Evolutionary conservation across 2,797 vertebrate species (phyloP).

Genomic region (Eidolon dupreanum): DNA sequence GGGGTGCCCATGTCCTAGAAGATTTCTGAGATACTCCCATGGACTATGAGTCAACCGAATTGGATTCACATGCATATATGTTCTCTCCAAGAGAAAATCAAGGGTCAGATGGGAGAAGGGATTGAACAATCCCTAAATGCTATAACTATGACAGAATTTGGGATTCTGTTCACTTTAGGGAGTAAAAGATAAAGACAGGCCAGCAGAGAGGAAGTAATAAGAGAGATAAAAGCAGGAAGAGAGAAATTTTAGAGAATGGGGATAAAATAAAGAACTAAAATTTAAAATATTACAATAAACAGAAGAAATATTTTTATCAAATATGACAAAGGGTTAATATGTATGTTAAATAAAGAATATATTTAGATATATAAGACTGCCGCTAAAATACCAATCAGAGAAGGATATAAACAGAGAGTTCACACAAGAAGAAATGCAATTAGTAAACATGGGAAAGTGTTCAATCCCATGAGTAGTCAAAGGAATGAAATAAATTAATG

Average conservation of each 20-base stretch:
- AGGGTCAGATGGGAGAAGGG: neutral
- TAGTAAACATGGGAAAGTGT: constrained; percentile 31
- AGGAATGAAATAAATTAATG: constrained; percentile 47
- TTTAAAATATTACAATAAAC: constrained; percentile 42
- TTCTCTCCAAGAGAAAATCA: constrained; percentile 42
- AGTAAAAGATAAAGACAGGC: constrained; percentile 25
- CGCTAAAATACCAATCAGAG: neutral
- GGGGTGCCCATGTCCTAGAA: neutral
- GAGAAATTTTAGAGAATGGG: constrained; percentile 30
- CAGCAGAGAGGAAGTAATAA: neutral
- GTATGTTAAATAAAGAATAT: constrained; percentile 27
- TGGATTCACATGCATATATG: neutral
- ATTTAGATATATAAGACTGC: constrained; percentile 34
- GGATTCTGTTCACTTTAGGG: neutral
- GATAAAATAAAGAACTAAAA: constrained; percentile 45
- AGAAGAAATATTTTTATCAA: constrained; percentile 33
- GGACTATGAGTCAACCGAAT: neutral
- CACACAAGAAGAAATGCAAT: constrained; percentile 39
- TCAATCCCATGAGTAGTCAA: constrained; percentile 29
- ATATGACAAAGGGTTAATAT: neutral
- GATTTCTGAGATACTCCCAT: constrained; percentile 6
- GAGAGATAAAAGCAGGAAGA: constrained; percentile 2
- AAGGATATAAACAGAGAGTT: neutral
- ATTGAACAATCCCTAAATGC: constrained; percentile 28
- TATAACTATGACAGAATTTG: neutral